Evolutionary conservation across 2,113 vertebrate species (phyloP).

Genomic region (Catharus minimus): DNA sequence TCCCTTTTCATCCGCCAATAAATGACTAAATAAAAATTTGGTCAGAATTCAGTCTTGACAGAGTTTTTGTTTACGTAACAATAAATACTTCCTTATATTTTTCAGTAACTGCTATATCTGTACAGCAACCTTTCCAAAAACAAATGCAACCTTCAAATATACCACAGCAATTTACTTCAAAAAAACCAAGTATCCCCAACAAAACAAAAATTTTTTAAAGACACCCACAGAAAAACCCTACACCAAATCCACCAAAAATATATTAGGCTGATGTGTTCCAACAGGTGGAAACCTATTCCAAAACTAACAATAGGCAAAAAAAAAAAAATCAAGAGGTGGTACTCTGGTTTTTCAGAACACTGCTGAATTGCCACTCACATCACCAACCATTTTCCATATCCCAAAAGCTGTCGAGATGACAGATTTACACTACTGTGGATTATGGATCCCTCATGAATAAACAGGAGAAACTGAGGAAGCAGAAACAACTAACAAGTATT

Average conservation of each 20-base stretch:
- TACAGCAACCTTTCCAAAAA: background rate
- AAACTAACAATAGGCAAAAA: background rate
- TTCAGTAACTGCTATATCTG: background rate
- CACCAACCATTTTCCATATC: background rate
- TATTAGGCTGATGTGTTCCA: background rate
- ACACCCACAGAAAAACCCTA: background rate
- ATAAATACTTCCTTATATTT: background rate
- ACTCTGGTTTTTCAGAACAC: background rate
- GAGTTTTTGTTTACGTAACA: background rate
- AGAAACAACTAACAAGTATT: background rate
- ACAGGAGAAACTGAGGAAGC: background rate
- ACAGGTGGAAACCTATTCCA: background rate
- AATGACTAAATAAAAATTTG: background rate
- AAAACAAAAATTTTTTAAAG: background rate
- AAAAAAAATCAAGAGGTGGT: background rate
- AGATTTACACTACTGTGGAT: background rate
- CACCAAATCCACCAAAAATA: background rate
- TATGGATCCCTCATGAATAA: background rate
- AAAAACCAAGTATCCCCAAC: background rate
- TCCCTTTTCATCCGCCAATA: background rate
- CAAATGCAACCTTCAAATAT: background rate
- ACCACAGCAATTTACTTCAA: background rate
- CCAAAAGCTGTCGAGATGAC: background rate
- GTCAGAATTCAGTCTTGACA: background rate
- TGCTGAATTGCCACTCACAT: background rate